These are phyloP conservation scores for Melangyna quadrimaculata DNA, from an alignment of 2,888 invertebrate species.

Conservation along the genomic window DNA sequence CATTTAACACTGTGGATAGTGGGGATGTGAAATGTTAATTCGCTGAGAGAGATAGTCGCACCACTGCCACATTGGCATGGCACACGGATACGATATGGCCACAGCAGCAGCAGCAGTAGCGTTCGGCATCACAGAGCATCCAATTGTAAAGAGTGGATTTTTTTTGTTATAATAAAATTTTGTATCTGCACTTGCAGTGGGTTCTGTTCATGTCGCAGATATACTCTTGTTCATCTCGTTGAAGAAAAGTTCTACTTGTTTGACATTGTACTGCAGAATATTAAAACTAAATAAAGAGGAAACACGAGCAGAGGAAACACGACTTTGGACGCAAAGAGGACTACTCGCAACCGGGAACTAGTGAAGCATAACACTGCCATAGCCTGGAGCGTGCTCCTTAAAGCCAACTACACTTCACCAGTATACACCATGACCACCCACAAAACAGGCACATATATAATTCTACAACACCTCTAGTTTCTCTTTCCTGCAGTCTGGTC, in stretches of 20 bases:
- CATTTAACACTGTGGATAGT: slow-evolving; percentile 61
- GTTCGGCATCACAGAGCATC: slow-evolving; percentile 3
- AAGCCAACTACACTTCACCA: neutral
- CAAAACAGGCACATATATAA: too few species aligned
- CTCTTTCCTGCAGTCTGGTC: slow-evolving; percentile 14
- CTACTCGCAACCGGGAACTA: slow-evolving; percentile 39
- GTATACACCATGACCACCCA: slow-evolving; percentile 7
- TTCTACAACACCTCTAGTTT: slow-evolving; percentile 16
- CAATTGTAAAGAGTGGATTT: slow-evolving; percentile 36
- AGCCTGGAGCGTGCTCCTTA: slow-evolving; percentile 44
- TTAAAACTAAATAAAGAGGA: neutral
- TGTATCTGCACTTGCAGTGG: slow-evolving; percentile 32
- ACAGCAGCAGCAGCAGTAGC: neutral
- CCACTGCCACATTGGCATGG: too few species aligned
- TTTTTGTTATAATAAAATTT: neutral
- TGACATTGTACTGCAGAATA: slow-evolving; percentile 10
- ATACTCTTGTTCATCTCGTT: neutral
- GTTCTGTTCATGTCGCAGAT: neutral
- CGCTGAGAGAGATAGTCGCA: slow-evolving; percentile 49
- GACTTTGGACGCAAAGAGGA: neutral
- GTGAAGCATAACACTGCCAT: slow-evolving; percentile 24
- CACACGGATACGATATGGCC: slow-evolving; percentile 3
- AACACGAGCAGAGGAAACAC: slow-evolving; percentile 16
- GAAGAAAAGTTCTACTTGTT: slow-evolving; percentile 8
- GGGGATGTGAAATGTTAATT: slow-evolving; percentile 21